Conservation (phyloP, 2,113 vertebrate genomes). For the Micromys minutus region DNA sequence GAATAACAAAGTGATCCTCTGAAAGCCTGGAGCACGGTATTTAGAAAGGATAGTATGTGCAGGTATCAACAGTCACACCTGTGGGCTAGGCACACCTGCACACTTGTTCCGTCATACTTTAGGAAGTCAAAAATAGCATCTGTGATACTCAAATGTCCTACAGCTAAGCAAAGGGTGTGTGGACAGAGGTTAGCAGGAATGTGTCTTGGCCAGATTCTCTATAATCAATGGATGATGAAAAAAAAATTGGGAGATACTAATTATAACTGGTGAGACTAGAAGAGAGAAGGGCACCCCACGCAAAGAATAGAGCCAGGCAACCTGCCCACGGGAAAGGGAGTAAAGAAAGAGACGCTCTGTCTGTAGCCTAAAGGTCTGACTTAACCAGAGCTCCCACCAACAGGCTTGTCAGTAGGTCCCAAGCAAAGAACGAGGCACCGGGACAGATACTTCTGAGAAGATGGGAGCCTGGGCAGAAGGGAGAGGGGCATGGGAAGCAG, state of each 20-base stretch:
- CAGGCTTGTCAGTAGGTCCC: neutral
- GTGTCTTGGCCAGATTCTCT: neutral
- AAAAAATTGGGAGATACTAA: rapidly evolving
- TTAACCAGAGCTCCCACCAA: neutral
- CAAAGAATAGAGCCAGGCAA: neutral
- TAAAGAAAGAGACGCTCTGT: neutral
- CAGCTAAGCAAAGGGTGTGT: neutral
- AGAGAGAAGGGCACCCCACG: neutral
- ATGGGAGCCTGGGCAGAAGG: slow-evolving; percentile 56
- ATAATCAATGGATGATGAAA: neutral
- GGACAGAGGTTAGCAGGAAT: neutral
- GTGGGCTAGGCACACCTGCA: neutral
- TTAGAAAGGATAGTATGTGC: neutral
- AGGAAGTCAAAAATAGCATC: neutral
- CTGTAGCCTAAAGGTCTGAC: neutral
- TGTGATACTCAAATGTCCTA: neutral
- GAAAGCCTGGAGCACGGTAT: neutral
- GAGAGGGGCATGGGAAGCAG: slow-evolving; percentile 57
- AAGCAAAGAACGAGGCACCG: neutral
- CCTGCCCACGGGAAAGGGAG: neutral
- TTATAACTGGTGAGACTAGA: neutral
- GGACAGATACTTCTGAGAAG: neutral
- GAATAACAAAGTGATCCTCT: neutral
- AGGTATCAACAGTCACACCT: no score
- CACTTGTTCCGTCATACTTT: rapidly evolving